A percentile compares a stretch with the other conserved stretches of the same genome.
Conservation (phyloP, 2,113 vertebrate genomes). For the Phaethon lepturus region DNA sequence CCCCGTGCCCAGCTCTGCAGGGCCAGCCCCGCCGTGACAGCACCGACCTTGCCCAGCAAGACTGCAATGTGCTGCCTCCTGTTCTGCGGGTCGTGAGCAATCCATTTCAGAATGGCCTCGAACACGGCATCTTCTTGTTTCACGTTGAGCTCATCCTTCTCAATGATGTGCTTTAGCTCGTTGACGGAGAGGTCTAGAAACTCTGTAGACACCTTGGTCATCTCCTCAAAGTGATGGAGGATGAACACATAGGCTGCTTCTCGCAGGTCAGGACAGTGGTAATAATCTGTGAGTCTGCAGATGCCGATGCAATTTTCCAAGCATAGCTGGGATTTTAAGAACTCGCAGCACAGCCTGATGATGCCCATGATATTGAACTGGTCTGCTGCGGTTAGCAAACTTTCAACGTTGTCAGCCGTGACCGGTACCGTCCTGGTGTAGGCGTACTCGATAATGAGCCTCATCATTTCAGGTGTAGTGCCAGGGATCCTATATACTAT, state of each 20-base stretch:
- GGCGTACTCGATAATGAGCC: slow-evolving; percentile 80
- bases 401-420: slow-evolving; percentile 73
- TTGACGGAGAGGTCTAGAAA: slow-evolving; percentile 78
- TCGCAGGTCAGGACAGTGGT: slow-evolving; percentile 67
- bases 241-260: slow-evolving; percentile 79
- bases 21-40: background rate
- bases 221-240: slow-evolving; percentile 82
- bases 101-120: slow-evolving; percentile 83
- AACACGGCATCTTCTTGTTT: slow-evolving; percentile 79
- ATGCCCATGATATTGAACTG: slow-evolving; percentile 78
- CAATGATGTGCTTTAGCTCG: slow-evolving; percentile 78
- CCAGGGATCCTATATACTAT: slow-evolving; percentile 77
- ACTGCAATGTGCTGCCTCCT: slow-evolving; percentile 73
- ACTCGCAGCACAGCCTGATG: slow-evolving; percentile 75
- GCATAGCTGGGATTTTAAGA: slow-evolving; percentile 77
- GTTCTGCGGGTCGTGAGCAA: slow-evolving; percentile 65
- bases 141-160: slow-evolving; percentile 80
- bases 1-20: background rate
- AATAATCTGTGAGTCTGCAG: slow-evolving; percentile 77
- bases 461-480: slow-evolving; percentile 79
- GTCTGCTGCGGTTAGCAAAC: slow-evolving; percentile 78
- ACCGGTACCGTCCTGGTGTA: slow-evolving; percentile 77
- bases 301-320: slow-evolving; percentile 83
- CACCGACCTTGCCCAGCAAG: slow-evolving; percentile 79
- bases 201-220: slow-evolving; percentile 73